Evolutionary conservation across 2,797 vertebrate genomes (phyloP).

Genomic region (Hephaestus fuliginosus): DNA sequence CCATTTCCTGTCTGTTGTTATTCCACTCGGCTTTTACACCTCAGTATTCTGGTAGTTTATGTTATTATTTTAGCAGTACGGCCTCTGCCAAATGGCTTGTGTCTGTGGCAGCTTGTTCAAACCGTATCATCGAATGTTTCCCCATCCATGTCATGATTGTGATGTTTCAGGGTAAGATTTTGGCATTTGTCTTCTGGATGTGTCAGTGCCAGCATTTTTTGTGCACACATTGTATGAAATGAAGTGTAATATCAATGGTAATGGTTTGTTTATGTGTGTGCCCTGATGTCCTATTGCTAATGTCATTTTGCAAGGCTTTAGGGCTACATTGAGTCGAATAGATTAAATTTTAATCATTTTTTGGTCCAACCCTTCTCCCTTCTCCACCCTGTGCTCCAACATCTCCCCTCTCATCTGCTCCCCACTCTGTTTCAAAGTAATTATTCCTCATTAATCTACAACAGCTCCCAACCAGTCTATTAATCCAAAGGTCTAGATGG

Average conservation of each 20-base stretch:
- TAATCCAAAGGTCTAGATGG: slow-evolving; percentile 74
- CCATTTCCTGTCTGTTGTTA: slow-evolving; percentile 16
- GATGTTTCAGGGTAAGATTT: background rate
- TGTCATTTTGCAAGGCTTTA: slow-evolving; percentile 4
- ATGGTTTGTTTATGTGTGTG: background rate
- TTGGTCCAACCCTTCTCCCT: background rate
- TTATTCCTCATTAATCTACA: slow-evolving; percentile 80
- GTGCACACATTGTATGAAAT: background rate
- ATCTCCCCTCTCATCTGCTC: slow-evolving; percentile 37
- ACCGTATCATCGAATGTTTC: background rate
- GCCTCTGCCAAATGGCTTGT: background rate
- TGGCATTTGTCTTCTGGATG: background rate
- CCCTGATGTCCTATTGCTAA: background rate
- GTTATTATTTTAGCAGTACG: slow-evolving; percentile 36
- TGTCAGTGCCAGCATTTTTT: background rate
- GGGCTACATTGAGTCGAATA: slow-evolving; percentile 1
- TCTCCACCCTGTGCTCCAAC: slow-evolving; percentile 4
- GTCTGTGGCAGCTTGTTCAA: slow-evolving; percentile 35
- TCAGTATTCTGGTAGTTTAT: slow-evolving; percentile 5
- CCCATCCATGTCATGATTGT: background rate
- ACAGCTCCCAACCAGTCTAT: slow-evolving; percentile 65
- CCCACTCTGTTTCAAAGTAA: slow-evolving; percentile 63
- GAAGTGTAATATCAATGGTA: background rate
- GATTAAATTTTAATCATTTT: slow-evolving; percentile 23
- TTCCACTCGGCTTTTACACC: slow-evolving; percentile 8